Evolutionary conservation across 1,140 invertebrate genomes (phyloP), one percentile per base, ranked within the genome.

Genomic region (Rhopalosiphum maidis): DNA sequence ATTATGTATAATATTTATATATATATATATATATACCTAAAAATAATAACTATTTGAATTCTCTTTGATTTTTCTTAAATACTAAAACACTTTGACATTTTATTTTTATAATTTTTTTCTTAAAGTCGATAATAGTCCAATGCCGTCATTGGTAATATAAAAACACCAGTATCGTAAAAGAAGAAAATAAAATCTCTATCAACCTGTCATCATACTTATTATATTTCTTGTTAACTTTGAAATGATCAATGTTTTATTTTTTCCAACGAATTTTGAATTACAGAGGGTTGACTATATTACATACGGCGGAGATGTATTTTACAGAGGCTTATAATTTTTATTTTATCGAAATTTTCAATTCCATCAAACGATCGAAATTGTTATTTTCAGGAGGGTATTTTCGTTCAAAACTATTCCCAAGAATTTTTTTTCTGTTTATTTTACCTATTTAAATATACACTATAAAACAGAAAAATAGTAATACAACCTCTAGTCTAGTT

Each of bases 211-310:
- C 0, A 11, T 68, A n/a, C 30, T 68, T 68, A 68, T 68, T 68
- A 68, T 68, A 15, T 68, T 68, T 68, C 60, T 30, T 68, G 30
- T 60, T 60, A 60, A 60, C 25, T n/a, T n/a, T 68, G 60, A 68
- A 68, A 68, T 60, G 55, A 60, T 68, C 60, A 68, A n/a, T 68
- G 60, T 68, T 68, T 68, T 68, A 60, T 68, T 68, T 68, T 60
- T 68, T n/a, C 9, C 11, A 15, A 3, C 4, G 60, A 68, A 68
- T 30, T 68, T 30, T 4, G 11, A 68, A 68, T 68, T 68, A 68
- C 25, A 11, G 11, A 68, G 3, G 4, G 3, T 68, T 11, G 30
- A 25, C 23, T 25, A 30, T 60, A 60, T 60, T 30, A 30, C 30
- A 30, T n/a, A 1, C 9, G 60, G 30, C 0, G 9, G 60, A 60